Conservation (phyloP, 2,888 invertebrate species). For the Autographa pulchrina region DNA sequence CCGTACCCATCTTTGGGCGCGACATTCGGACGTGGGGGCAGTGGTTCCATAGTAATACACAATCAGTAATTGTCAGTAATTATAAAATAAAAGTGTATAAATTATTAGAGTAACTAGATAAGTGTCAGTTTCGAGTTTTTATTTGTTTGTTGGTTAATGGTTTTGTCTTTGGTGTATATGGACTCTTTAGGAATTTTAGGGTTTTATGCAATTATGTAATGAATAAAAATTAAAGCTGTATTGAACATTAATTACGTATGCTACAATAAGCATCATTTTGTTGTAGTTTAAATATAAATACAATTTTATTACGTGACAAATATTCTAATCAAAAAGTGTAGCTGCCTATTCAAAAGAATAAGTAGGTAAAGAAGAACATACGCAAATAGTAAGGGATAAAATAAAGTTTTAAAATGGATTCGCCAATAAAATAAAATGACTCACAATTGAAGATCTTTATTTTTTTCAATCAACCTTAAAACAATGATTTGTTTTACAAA, state of each 20-base stretch:
- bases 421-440: slow-evolving; percentile 9
- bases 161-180: neutral
- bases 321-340: no score
- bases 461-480: slow-evolving; percentile 61
- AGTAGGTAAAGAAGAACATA: no score
- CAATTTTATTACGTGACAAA: no score
- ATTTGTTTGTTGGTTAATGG: neutral
- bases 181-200: neutral
- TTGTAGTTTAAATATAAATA: no score
- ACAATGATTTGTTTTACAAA: slow-evolving; percentile 46
- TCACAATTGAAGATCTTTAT: slow-evolving; percentile 31
- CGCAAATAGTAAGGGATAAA: no score
- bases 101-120: neutral
- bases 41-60: slow-evolving; percentile 20
- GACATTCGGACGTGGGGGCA: slow-evolving; percentile 58
- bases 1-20: slow-evolving; percentile 81
- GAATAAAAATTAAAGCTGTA: no score
- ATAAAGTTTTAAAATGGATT: no score
- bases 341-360: no score
- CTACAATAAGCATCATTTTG: no score
- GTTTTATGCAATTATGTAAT: no score
- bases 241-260: no score
- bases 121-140: neutral
- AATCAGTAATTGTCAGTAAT: neutral
- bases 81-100: neutral